These are phyloP conservation scores for Rhamnusium bicolor DNA, from an alignment of 2,888 invertebrate genomes.

Conservation along the genomic window DNA sequence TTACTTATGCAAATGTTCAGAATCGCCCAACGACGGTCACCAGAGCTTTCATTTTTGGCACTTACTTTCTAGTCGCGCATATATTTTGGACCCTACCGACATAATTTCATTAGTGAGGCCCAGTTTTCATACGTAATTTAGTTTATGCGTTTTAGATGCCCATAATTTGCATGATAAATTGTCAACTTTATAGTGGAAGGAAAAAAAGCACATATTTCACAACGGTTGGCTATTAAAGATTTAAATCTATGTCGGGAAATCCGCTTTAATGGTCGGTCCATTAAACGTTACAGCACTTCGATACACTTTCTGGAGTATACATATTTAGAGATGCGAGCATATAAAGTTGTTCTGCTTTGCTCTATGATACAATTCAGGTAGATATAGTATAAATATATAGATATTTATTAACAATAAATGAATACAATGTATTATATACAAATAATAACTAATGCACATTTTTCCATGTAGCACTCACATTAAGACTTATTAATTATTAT, in stretches of 20 bases:
- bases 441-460: too few relatives aligned
- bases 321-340: not conserved
- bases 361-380: not conserved
- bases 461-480: too few relatives aligned
- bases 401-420: not conserved
- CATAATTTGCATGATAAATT: conserved; percentile 31
- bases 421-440: not conserved
- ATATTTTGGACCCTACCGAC: conserved; percentile 32
- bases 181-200: not conserved
- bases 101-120: conserved; percentile 42
- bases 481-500: too few relatives aligned
- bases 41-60: conserved; percentile 33
- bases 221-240: conserved; percentile 1
- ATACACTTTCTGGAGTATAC: not conserved
- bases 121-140: conserved; percentile 33
- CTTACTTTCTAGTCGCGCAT: conserved; percentile 26
- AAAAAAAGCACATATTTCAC: not conserved
- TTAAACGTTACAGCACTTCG: not conserved
- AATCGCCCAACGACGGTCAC: conserved; percentile 33
- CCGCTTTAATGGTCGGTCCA: not conserved
- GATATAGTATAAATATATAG: not conserved
- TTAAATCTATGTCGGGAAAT: not conserved
- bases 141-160: conserved; percentile 31
- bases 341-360: not conserved
- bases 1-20: conserved; percentile 51